These are phyloP conservation scores for Lordiphosa clarofinis DNA, from an alignment of 1,140 invertebrate species.

Conservation along the genomic window DNA sequence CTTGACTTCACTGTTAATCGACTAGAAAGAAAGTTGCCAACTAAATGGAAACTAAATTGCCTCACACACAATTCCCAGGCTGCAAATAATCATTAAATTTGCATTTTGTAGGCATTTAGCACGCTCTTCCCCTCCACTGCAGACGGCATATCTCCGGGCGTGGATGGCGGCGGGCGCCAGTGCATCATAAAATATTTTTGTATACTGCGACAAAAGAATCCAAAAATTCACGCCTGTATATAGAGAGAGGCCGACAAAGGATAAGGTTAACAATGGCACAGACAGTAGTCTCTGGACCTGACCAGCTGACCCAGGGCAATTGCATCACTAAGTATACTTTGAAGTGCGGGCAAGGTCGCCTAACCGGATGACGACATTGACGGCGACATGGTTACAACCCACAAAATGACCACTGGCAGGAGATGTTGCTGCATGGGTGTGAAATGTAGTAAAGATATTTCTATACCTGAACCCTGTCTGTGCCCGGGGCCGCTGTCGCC, in stretches of 20 bases:
- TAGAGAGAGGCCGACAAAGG: conserved; percentile 43
- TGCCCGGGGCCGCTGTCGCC: conserved; percentile 40
- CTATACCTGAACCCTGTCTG: too few species aligned
- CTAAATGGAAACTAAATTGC: conserved; percentile 12
- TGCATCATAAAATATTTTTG: conserved; percentile 43
- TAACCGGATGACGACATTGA: conserved; percentile 8
- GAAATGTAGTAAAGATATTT: too few species aligned
- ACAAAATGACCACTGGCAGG: conserved; percentile 37
- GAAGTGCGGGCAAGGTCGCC: conserved; percentile 1
- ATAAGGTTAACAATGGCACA: not conserved
- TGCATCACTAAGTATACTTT: conserved; percentile 44
- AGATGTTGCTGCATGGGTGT: conserved; percentile 21
- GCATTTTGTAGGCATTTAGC: conserved; percentile 47
- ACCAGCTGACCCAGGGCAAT: conserved; percentile 51
- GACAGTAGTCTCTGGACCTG: conserved; percentile 21
- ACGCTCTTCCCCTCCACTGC: conserved; percentile 22
- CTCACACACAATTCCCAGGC: conserved; percentile 1
- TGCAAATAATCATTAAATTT: conserved; percentile 46
- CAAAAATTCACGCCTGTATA: conserved; percentile 49
- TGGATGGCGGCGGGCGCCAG: conserved; percentile 28
- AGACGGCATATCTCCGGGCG: conserved; percentile 64
- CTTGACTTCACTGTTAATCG: conserved; percentile 50
- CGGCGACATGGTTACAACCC: conserved; percentile 31
- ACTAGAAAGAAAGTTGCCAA: conserved; percentile 56
- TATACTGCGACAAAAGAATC: conserved; percentile 15